These are phyloP conservation scores for Lycophotia porphyrea DNA, from an alignment of 2,888 invertebrate genomes.

Conservation along the genomic window DNA sequence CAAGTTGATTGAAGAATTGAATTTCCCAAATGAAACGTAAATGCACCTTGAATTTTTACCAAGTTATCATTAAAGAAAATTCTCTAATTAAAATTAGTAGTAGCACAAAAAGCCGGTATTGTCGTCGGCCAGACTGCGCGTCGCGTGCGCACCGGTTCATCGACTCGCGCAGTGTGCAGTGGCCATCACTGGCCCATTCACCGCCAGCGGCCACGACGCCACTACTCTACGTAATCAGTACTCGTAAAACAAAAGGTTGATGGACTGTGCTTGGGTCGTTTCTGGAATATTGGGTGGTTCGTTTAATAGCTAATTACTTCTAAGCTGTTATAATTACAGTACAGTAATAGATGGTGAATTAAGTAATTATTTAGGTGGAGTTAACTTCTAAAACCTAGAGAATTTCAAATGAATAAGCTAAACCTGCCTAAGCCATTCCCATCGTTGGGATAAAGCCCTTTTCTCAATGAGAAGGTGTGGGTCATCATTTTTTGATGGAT, in stretches of 20 bases:
- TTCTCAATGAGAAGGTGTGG: not conserved
- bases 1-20: not conserved
- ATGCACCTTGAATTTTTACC: conserved; percentile 12
- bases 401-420: not conserved
- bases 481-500: not conserved
- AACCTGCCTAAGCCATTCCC: not conserved
- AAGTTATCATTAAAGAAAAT: conserved; percentile 5
- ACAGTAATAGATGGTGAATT: not conserved
- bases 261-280: not conserved
- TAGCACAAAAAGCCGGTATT: conserved; percentile 35
- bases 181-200: conserved; percentile 47
- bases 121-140: conserved; percentile 58
- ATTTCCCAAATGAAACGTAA: not conserved
- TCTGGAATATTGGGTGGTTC: conserved; percentile 26
- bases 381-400: not conserved
- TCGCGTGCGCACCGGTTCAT: conserved; percentile 59
- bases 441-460: not conserved
- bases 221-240: conserved; percentile 34
- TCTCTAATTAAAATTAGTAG: conserved; percentile 30
- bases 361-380: not conserved
- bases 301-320: not conserved
- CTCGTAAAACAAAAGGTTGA: conserved; percentile 49
- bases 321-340: not conserved
- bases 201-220: conserved; percentile 31
- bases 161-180: conserved; percentile 45